Percentiles rank a stretch among this genome's conserved stretches.
Evolutionary conservation across 2,888 invertebrate species (phyloP).

Genomic region (Synanthedon formicaeformis): DNA sequence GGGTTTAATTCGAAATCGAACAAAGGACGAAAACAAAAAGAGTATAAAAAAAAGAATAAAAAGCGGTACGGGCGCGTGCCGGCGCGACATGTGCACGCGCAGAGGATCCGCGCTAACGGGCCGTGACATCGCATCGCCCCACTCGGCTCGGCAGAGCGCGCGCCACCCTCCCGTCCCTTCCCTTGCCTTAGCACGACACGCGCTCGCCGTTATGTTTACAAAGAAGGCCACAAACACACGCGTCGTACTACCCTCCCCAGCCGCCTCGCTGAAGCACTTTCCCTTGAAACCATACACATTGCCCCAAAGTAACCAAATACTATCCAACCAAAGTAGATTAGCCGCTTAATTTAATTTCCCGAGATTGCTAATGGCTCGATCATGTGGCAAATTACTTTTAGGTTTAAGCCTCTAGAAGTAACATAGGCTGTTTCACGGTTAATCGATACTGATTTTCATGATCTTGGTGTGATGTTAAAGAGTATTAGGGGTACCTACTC

Average conservation of each 20-base stretch:
- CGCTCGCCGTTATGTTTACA: conserved; percentile 38
- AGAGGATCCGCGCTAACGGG: conserved; percentile 54
- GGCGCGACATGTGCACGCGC: conserved; percentile 65
- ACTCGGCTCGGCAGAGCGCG: conserved; percentile 10
- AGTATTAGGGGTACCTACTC: too few species aligned
- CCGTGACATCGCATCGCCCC: conserved; percentile 37
- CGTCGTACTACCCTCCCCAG: conserved; percentile 5
- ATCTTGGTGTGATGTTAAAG: too few species aligned
- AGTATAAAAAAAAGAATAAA: conserved; percentile 50
- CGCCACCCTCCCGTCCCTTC: conserved; percentile 6
- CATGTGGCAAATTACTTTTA: conserved; percentile 27
- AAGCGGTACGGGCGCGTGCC: conserved; percentile 63
- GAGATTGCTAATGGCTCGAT: conserved; percentile 58
- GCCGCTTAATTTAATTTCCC: conserved; percentile 59
- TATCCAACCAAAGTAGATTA: conserved; percentile 60
- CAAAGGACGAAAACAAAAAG: conserved; percentile 60
- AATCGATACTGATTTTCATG: too few species aligned
- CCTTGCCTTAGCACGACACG: conserved; percentile 2
- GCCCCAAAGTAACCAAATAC: conserved; percentile 46
- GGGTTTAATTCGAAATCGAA: conserved; percentile 43
- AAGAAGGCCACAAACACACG: neutral
- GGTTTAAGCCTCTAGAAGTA: neutral
- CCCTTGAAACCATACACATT: conserved; percentile 54
- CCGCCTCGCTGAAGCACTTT: conserved; percentile 42
- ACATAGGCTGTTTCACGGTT: too few species aligned